Evolutionary conservation across 1,140 invertebrate species (phyloP).

Genomic region (Psix sp.): DNA sequence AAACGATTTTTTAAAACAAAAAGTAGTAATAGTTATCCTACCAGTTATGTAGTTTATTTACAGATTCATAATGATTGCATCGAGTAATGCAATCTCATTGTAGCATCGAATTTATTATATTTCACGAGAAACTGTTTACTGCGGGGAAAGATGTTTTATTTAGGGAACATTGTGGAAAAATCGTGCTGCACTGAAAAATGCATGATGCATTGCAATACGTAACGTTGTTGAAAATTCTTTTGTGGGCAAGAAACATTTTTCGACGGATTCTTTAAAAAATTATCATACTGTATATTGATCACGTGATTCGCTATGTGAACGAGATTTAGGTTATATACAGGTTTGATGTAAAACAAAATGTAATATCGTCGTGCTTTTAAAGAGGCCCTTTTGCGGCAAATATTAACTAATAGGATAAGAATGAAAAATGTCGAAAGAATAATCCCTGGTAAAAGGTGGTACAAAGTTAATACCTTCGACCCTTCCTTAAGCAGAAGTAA

Average conservation of each 20-base stretch:
- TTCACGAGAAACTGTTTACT: slow-evolving; percentile 33
- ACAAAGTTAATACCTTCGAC: slow-evolving; percentile 15
- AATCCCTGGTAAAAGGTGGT: slow-evolving; percentile 12
- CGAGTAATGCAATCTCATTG: slow-evolving; percentile 21
- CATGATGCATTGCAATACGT: slow-evolving; percentile 28
- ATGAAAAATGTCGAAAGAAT: slow-evolving; percentile 18
- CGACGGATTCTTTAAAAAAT: slow-evolving; percentile 40
- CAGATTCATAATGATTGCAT: slow-evolving; percentile 20
- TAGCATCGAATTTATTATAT: slow-evolving; percentile 42
- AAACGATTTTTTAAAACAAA: too few species aligned
- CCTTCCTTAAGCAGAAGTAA: slow-evolving; percentile 8
- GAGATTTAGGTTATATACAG: slow-evolving; percentile 8
- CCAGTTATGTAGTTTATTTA: slow-evolving; percentile 38
- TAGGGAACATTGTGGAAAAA: slow-evolving; percentile 39
- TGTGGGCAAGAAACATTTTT: slow-evolving; percentile 28
- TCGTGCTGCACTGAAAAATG: slow-evolving; percentile 45
- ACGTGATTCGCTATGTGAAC: slow-evolving; percentile 2
- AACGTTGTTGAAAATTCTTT: slow-evolving; percentile 43
- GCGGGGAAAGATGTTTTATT: slow-evolving; percentile 39
- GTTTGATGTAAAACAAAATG: slow-evolving; percentile 2
- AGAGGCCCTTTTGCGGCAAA: neutral
- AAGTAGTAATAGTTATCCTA: neutral
- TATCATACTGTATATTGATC: slow-evolving; percentile 42
- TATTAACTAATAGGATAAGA: slow-evolving; percentile 9
- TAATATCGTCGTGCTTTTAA: neutral